Base-by-base conservation (phyloP, 2,888 invertebrate genomes). In the Melanargia galathea region DNA sequence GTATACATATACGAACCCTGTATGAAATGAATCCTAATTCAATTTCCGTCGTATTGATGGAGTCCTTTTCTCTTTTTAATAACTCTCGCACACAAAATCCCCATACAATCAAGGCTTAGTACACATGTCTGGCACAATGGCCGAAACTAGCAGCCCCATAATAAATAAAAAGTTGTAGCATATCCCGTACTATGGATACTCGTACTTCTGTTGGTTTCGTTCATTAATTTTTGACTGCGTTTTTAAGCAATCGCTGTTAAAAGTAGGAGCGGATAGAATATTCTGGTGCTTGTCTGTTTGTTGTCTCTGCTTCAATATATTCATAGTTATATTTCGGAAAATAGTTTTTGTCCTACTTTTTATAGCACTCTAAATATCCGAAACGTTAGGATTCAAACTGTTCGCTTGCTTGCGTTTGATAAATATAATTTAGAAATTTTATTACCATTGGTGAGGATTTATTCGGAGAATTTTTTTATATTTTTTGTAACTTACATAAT, bases 141-240 rank as follows among this genome's bases (percentile, higher is more conserved):
- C 81, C 84, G 81, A 88, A 88, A 84, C 83, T 85, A 82, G 80
- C 87, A 83, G 84, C 82, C 84, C 83, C 82, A 78, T 87, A 85
- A 87, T 88, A 85, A 89, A 88, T 87, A 89, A 88, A 87, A 88
- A 87, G 82, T 81, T 75, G 79, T 77, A 77, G 81, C 83, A 80
- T 79, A 38, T 26, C 71, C 74, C 74, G 78, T 86, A 89, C 88
- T 77, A 85, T 62, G 82, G n/a, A 55, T 62, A 52, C 40, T n/a
- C n/a, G n/a, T n/a, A 20, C 59, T 46, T 13, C 45, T 18, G 48
- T 18, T 54, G 45, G 6, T 45, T 67, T 73, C 61, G 64, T 63
- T 59, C 56, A 63, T 68, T 62, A 69, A 71, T 64, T 70, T 70
- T 70, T 68, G 68, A 6, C 74, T 75, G 66, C 13, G 45, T 22